These are phyloP conservation scores for Corythornis madagascariensis DNA, from an alignment of 2,113 vertebrate species.

Conservation along the genomic window DNA sequence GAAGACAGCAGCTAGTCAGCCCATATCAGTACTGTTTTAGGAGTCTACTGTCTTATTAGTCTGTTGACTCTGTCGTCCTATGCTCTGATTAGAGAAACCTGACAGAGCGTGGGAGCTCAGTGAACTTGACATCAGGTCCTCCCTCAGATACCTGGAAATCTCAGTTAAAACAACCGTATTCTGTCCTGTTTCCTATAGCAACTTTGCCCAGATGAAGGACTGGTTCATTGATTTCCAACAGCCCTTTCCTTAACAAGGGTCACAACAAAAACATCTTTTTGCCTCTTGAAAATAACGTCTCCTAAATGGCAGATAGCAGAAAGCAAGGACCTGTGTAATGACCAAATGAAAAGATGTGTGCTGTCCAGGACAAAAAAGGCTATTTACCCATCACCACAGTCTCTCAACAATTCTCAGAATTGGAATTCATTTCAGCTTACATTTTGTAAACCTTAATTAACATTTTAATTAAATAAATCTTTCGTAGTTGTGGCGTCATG, in stretches of 20 bases:
- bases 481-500: neutral
- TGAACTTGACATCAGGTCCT: neutral
- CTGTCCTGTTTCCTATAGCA: neutral
- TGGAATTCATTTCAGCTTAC: neutral
- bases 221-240: neutral
- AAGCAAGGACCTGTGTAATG: neutral
- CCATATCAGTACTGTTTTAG: neutral
- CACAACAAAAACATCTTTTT: neutral
- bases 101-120: neutral
- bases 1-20: neutral
- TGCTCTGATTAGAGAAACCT: neutral
- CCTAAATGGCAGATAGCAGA: neutral
- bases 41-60: neutral
- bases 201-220: fast-evolving
- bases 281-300: neutral
- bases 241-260: neutral
- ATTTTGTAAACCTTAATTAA: neutral
- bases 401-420: neutral
- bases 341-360: neutral
- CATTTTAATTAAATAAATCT: neutral
- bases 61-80: fast-evolving
- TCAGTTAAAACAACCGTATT: fast-evolving
- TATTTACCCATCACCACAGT: neutral
- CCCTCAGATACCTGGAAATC: neutral
- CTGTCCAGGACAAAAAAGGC: neutral